These are phyloP conservation scores for Copsychus sechellarum DNA, from an alignment of 2,113 vertebrate genomes.

Conservation along the genomic window DNA sequence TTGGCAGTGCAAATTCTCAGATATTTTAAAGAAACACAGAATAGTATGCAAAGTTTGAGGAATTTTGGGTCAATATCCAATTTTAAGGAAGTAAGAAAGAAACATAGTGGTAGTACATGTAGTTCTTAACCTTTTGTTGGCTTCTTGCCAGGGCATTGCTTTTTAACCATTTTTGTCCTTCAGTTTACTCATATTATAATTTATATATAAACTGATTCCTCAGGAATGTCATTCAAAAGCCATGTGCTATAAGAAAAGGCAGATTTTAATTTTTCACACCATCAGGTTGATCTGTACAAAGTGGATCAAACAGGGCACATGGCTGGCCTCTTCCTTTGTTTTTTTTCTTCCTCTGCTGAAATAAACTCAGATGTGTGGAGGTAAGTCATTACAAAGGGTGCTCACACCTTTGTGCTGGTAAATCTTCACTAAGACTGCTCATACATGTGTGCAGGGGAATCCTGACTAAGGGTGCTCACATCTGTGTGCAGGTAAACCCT, in stretches of 20 bases:
- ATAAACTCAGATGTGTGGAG: background rate
- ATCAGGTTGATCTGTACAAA: background rate
- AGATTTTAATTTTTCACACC: background rate
- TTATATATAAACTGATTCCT: background rate
- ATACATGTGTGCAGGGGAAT: background rate
- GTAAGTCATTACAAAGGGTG: background rate
- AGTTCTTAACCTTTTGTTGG: background rate
- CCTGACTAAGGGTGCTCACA: background rate
- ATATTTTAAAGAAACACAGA: background rate
- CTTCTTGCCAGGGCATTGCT: background rate
- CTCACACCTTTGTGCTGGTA: background rate
- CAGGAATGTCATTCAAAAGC: background rate
- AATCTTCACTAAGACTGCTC: background rate
- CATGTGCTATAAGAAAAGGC: background rate
- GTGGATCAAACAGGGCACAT: background rate
- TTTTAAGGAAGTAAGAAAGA: background rate
- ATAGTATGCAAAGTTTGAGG: background rate
- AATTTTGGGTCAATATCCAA: background rate
- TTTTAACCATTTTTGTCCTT: background rate
- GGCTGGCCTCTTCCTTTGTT: background rate
- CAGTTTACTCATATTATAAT: background rate
- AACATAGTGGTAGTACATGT: accelerated
- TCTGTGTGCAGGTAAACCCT: background rate
- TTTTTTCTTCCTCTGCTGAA: background rate
- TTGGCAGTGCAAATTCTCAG: background rate